These are phyloP conservation scores for Lasioglossum leucozonium DNA, from an alignment of 2,888 invertebrate genomes.

Conservation along the genomic window DNA sequence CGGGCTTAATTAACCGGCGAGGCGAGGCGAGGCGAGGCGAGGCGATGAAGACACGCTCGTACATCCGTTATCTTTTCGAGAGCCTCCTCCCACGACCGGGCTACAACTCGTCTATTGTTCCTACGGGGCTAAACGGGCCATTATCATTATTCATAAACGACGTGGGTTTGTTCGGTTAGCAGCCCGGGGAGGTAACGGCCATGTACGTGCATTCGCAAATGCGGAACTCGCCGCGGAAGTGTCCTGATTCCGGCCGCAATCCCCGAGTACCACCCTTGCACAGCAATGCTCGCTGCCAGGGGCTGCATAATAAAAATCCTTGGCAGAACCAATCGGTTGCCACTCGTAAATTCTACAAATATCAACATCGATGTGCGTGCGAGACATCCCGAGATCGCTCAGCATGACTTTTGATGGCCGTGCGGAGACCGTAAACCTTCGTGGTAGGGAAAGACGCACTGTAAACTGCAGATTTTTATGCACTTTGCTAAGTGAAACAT, in stretches of 20 bases:
- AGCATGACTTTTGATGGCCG: not conserved
- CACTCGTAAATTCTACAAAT: not conserved
- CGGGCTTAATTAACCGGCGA: slow-evolving; percentile 51
- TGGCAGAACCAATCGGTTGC: not conserved
- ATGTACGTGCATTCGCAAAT: slow-evolving; percentile 51
- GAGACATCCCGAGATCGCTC: too few relatives aligned
- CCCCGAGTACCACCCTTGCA: slow-evolving; percentile 37
- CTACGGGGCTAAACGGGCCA: slow-evolving; percentile 76
- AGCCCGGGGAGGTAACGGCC: slow-evolving; percentile 17
- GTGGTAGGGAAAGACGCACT: not conserved
- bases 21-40: not conserved
- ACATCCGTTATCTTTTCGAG: slow-evolving; percentile 72
- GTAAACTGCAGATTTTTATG: not conserved
- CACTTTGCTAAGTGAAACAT: not conserved
- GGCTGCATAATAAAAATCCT: not conserved
- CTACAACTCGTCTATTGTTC: slow-evolving; percentile 81
- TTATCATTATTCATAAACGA: slow-evolving; percentile 80
- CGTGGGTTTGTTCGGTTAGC: slow-evolving; percentile 65
- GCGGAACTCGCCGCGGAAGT: slow-evolving; percentile 45
- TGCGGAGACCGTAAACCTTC: not conserved
- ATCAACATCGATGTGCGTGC: not conserved
- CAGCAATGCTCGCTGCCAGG: slow-evolving; percentile 29
- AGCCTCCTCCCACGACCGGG: slow-evolving; percentile 71
- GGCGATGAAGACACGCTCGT: slow-evolving; percentile 67
- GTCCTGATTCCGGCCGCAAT: slow-evolving; percentile 53